These are phyloP conservation scores for Dasypus novemcinctus DNA, from an alignment of 2,113 vertebrate species.

Conservation along the genomic window DNA sequence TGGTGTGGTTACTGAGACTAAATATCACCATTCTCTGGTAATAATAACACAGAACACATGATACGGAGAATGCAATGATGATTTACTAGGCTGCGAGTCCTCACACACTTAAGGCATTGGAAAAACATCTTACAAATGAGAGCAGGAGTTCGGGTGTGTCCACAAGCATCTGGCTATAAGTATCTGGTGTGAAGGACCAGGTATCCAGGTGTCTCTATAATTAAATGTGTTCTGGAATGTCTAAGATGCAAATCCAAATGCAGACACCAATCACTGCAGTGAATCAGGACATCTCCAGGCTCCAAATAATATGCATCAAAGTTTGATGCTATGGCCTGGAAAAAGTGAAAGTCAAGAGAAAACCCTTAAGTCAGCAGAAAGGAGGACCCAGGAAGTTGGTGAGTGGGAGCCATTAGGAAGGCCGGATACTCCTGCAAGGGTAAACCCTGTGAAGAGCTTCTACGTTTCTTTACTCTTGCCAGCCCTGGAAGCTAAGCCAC, in stretches of 20 bases:
- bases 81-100: neutral
- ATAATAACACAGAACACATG: neutral
- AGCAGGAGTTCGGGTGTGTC: neutral
- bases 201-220: neutral
- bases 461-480: neutral
- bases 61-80: neutral
- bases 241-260: neutral
- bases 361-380: neutral
- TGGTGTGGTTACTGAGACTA: neutral
- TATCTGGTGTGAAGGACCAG: neutral
- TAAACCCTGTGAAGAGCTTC: neutral
- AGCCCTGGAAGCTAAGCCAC: neutral
- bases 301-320: neutral
- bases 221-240: neutral
- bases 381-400: neutral
- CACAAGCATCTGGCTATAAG: neutral
- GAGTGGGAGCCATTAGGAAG: neutral
- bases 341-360: neutral
- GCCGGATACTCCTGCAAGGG: neutral
- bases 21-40: neutral
- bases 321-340: neutral
- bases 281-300: neutral
- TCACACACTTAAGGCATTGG: too few species aligned
- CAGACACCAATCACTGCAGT: neutral
- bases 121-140: neutral